A percentile compares a stretch with the other conserved stretches of the same genome.
Evolutionary conservation across 2,888 invertebrate genomes (phyloP).

Genomic region (Slavum lentiscoides): DNA sequence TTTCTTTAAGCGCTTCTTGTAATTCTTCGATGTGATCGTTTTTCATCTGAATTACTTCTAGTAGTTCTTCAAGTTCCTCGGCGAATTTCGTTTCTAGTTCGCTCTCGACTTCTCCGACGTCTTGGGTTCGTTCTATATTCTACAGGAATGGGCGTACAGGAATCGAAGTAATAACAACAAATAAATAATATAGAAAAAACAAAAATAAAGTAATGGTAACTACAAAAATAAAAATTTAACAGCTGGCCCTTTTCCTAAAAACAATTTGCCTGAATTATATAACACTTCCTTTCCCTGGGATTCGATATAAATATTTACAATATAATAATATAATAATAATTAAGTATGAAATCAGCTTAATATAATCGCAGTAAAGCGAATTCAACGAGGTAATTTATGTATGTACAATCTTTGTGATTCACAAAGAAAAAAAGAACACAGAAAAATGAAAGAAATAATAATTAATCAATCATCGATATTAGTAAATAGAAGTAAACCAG

Average conservation of each 20-base stretch:
- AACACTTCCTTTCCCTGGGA: constrained; percentile 34
- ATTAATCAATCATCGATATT: constrained; percentile 6
- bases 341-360: constrained; percentile 35
- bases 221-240: constrained; percentile 39
- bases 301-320: constrained; percentile 41
- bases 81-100: constrained; percentile 57
- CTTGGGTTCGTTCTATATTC: constrained; percentile 11
- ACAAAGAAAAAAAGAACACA: not conserved
- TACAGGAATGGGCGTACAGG: constrained; percentile 31
- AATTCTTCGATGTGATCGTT: constrained; percentile 75
- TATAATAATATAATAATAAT: constrained; percentile 34
- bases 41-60: constrained; percentile 66
- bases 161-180: constrained; percentile 33
- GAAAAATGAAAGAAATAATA: constrained; percentile 6
- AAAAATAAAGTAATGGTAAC: constrained; percentile 37
- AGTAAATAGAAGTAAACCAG: constrained; percentile 35
- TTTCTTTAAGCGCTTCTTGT: constrained; percentile 82
- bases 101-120: not conserved
- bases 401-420: constrained; percentile 28
- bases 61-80: constrained; percentile 66
- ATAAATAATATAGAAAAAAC: constrained; percentile 38
- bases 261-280: constrained; percentile 25
- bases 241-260: constrained; percentile 35
- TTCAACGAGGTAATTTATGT: constrained; percentile 49
- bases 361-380: constrained; percentile 37